Base-by-base conservation (phyloP, 2,888 invertebrate species). In the Rotaria socialis region DNA sequence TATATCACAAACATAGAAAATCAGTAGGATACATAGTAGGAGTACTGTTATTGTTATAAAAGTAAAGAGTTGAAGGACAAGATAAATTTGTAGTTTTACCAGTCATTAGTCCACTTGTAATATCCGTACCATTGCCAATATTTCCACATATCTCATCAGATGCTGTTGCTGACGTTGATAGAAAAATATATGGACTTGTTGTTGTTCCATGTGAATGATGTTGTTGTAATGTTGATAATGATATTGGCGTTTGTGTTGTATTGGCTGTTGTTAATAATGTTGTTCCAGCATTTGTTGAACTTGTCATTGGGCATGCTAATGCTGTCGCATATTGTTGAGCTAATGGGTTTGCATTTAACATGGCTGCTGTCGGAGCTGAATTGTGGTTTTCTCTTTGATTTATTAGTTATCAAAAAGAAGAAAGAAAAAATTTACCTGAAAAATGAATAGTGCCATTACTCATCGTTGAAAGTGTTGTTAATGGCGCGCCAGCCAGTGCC, bases 391-490 rank as follows among this genome's bases (percentile, higher is more conserved):
- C n/a, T 27, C 16, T 67, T 67, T 67, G 35, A 35, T 67, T 67
- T 19, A 67, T 67, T 35, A 4, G 19, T 35, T 67, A 35, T 14
- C 5, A 67, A 35, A 35, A 11, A 67, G 19, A 67, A 19, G 8
- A 35, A 56, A 56, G 8, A 24, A 67, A 16, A 19, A 16, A 35
- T 67, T 67, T 67, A 67, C 67, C 35, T 67, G 67, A 67, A 67
- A 67, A 67, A 67, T 67, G 67, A 67, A 67, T 47, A 47, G 80
- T 47, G 35, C 67, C 67, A 80, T 80, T 80, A 47, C 43, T 80
- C 11, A 80, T 67, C 14, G 67, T 47, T 41, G 67, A 67, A 35
- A 80, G 80, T 43, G 80, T 47, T 19, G 80, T 80, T 47, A 80
- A 80, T 47, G 80, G 80, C 11, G 80, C 80, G 1, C 80, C 80